phyloP scores from a whole-genome alignment of 2,888 invertebrate species.

The Hirtodrosophila cameraria region DNA sequence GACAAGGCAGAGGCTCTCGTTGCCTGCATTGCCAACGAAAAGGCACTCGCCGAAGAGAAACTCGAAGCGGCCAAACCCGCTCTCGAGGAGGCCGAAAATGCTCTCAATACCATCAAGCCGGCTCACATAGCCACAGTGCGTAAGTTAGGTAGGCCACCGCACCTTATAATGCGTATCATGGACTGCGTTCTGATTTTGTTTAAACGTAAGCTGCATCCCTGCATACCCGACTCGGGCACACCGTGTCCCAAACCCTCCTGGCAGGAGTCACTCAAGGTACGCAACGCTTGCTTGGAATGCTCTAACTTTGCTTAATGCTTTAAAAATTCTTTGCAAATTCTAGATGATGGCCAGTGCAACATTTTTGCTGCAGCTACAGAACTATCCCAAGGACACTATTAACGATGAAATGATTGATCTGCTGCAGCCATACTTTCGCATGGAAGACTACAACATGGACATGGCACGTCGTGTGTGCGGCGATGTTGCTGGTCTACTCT shows the following conservation, averaged over 20 bases:
- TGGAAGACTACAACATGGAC: conserved; percentile 99
- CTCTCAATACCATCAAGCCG: conserved; percentile 97
- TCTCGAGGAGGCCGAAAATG: conserved; percentile 96
- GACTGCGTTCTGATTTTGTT: conserved; percentile 97
- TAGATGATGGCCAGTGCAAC: conserved; percentile 98
- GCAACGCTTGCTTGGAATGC: conserved; percentile 16
- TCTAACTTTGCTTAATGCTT: no score
- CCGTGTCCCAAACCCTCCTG: conserved; percentile 97
- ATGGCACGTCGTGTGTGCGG: conserved; percentile 97
- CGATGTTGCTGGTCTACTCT: conserved; percentile 96
- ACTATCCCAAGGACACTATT: conserved; percentile 97
- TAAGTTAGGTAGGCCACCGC: conserved; percentile 97
- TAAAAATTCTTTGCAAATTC: conserved; percentile 12
- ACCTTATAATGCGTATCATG: conserved; percentile 99
- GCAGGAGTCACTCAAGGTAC: conserved; percentile 96
- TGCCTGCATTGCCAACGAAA: conserved; percentile 94
- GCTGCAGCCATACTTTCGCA: conserved; percentile 94
- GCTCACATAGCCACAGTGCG: conserved; percentile 98
- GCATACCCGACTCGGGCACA: conserved; percentile 90
- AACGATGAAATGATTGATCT: conserved; percentile 99
- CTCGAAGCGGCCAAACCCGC: conserved; percentile 98
- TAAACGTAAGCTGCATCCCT: conserved; percentile 93
- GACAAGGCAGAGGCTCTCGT: conserved; percentile 97
- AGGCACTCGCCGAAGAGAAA: conserved; percentile 95
- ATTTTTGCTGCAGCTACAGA: conserved; percentile 95